phyloP scores from a whole-genome alignment of 2,113 vertebrate species.

The Vimba vimba region DNA sequence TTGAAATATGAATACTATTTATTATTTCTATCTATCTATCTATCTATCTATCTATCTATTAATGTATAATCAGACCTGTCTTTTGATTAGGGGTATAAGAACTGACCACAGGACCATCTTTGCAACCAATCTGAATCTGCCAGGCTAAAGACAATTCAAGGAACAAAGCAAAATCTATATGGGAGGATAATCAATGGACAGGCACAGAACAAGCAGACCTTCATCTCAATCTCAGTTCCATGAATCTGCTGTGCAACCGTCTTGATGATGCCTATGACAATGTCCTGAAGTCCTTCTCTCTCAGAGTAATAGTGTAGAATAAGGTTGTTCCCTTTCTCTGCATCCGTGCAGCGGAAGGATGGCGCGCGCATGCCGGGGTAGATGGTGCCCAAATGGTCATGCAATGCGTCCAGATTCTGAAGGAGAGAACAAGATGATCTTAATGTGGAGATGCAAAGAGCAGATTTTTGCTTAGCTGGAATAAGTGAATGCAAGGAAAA shows the following conservation, averaged over 20 bases:
- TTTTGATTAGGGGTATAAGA: too few relatives aligned
- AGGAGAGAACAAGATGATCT: slow-evolving; percentile 46
- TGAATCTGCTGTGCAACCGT: slow-evolving; percentile 98
- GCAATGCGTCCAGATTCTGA: slow-evolving; percentile 95
- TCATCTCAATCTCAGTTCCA: slow-evolving; percentile 98
- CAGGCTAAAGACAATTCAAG: not conserved
- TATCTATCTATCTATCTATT: not conserved
- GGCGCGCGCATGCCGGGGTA: slow-evolving; percentile 98
- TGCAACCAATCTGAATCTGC: not conserved
- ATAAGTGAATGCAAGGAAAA: not conserved
- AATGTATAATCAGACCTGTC: too few relatives aligned
- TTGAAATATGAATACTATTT: not conserved
- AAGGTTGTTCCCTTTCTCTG: slow-evolving; percentile 93
- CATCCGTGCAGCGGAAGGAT: slow-evolving; percentile 95
- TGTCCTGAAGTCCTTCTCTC: slow-evolving; percentile 97
- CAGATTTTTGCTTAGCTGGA: not conserved
- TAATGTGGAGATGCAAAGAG: slow-evolving; percentile 1
- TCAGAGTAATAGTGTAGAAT: slow-evolving; percentile 99
- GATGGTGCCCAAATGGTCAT: slow-evolving; percentile 97
- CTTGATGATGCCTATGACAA: slow-evolving; percentile 98
- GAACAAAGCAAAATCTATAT: slow-evolving; percentile 5
- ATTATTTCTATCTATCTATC: too few relatives aligned
- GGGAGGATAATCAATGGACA: slow-evolving; percentile 45
- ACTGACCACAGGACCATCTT: too few relatives aligned
- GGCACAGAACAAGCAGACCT: slow-evolving; percentile 74